A percentile compares a stretch with the other conserved stretches of the same genome.
These are phyloP conservation scores for Luscinia luscinia DNA, from an alignment of 2,797 vertebrate species.

Conservation along the genomic window DNA sequence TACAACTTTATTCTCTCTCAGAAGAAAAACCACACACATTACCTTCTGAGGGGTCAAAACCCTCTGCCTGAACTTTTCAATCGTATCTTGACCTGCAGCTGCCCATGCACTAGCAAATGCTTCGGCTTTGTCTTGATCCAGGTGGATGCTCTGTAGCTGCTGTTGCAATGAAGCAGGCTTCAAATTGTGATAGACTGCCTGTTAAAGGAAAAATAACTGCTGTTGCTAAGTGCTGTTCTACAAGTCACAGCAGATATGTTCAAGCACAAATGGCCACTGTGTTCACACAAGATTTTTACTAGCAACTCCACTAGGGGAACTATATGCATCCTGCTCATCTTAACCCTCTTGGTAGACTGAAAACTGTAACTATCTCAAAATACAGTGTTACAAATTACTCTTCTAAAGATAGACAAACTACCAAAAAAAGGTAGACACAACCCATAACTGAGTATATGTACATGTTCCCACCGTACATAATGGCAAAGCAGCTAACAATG, in stretches of 20 bases:
- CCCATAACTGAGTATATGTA: background rate
- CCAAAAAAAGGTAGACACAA: background rate
- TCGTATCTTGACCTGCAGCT: conserved; percentile 84
- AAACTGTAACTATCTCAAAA: background rate
- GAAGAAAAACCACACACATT: background rate
- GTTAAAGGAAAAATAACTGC: background rate
- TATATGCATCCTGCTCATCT: background rate
- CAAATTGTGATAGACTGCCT: conserved; percentile 94
- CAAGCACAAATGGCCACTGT: background rate
- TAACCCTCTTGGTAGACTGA: background rate
- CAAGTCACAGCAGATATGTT: background rate
- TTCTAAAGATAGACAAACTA: background rate
- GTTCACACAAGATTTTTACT: background rate
- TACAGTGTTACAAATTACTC: background rate
- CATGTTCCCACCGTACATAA: background rate
- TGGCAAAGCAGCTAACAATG: background rate
- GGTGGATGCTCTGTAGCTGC: conserved; percentile 86
- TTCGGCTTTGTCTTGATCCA: conserved; percentile 87
- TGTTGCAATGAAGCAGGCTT: conserved; percentile 88
- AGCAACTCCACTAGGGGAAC: background rate
- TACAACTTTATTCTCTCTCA: background rate
- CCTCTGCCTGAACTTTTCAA: conserved; percentile 90
- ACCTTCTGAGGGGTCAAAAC: conserved; percentile 93
- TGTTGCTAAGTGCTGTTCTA: background rate
- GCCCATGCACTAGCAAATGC: conserved; percentile 88